Conservation (phyloP, 2,113 vertebrate species). For the Varanus salvator region DNA sequence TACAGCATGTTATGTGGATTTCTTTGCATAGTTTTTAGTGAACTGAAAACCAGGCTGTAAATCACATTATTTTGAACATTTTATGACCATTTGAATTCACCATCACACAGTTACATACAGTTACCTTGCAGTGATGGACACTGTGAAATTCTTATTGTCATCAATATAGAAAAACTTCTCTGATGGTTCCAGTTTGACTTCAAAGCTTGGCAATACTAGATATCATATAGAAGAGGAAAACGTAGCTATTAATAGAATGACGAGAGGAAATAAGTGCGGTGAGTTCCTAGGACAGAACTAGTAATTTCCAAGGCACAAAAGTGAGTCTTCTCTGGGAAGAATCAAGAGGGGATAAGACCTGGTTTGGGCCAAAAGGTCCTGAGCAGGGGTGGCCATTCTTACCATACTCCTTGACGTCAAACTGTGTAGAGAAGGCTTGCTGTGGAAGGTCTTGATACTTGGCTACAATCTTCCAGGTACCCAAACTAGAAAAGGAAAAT, state of each 20-base stretch:
- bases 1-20: no score
- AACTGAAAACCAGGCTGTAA: no score
- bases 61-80: no score
- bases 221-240: not conserved
- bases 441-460: constrained; percentile 64
- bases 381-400: not conserved
- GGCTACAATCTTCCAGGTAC: constrained; percentile 74
- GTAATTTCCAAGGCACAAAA: no score
- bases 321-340: not conserved
- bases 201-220: constrained; percentile 82
- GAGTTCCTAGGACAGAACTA: not conserved
- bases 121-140: constrained; percentile 79
- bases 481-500: constrained; percentile 57
- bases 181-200: constrained; percentile 74
- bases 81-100: not conserved
- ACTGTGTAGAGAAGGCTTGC: constrained; percentile 67
- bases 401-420: constrained; percentile 83
- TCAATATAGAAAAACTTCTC: constrained; percentile 84
- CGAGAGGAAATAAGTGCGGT: not conserved
- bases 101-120: rapidly evolving
- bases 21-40: no score
- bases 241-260: not conserved
- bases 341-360: not conserved
- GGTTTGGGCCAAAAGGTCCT: rapidly evolving
- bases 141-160: constrained; percentile 47